Conservation (phyloP, 2,888 invertebrate species). For the Rhodophaea formosa region DNA sequence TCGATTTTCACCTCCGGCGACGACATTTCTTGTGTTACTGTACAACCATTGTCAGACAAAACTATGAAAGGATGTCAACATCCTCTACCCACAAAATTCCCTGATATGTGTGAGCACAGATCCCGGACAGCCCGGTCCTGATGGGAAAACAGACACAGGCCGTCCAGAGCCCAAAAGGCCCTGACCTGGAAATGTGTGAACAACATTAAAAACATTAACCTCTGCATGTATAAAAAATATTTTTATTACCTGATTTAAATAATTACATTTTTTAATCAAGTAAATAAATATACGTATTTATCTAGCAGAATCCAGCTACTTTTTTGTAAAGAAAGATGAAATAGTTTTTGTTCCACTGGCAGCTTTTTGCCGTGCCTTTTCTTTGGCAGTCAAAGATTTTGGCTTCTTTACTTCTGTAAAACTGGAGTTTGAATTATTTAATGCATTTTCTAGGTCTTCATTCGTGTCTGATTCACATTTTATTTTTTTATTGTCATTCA, state of each 20-base stretch:
- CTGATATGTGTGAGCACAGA: too few relatives aligned
- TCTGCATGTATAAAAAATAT: neutral
- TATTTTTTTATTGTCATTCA: conserved; percentile 60
- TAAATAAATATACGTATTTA: conserved; percentile 8
- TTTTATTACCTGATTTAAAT: neutral
- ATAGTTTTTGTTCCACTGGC: conserved; percentile 90
- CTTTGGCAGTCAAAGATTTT: conserved; percentile 84
- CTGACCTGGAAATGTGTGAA: too few relatives aligned
- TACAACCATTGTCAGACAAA: too few relatives aligned
- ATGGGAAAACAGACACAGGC: too few relatives aligned
- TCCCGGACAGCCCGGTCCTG: too few relatives aligned
- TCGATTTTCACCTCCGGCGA: too few relatives aligned
- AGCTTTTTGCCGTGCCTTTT: conserved; percentile 88
- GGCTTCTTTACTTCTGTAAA: conserved; percentile 70
- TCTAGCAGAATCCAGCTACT: conserved; percentile 44
- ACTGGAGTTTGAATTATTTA: conserved; percentile 50
- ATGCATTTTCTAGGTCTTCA: conserved; percentile 51
- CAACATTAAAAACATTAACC: too few relatives aligned
- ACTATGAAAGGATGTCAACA: too few relatives aligned
- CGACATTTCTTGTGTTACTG: too few relatives aligned
- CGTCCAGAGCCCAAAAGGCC: too few relatives aligned
- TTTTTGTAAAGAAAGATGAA: conserved; percentile 89
- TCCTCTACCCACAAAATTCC: too few relatives aligned
- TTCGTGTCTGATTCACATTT: conserved; percentile 57
- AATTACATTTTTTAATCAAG: neutral